Base-by-base conservation (phyloP, 1,140 invertebrate genomes). In the Neodiprion pinetum region DNA sequence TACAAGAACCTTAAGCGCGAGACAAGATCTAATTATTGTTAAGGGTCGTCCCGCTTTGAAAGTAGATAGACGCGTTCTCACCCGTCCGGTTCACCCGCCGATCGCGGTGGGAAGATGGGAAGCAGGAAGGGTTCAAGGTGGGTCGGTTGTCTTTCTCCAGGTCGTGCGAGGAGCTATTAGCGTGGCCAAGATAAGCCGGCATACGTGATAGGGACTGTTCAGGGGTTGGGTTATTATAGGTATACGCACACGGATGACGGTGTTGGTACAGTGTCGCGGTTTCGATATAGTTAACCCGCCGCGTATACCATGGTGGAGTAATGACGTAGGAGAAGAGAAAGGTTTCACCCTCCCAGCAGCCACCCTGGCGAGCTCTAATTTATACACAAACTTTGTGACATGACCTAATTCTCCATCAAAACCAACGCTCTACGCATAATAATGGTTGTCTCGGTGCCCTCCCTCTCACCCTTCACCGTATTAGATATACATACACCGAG, bases 321-420 rank as follows among this genome's bases (percentile, higher is more conserved):
- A 61, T 61, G 53, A 61, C 53, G 53, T 9, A 0, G 53, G 53
- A 61, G 28, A 40, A 61, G 28, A 40, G 53, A 61, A 61, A 61
- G 53, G 53, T 61, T 61, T 17, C 7, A 40, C 28, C 28, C 28
- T 40, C 2, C 1, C 28, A 40, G 1, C 28, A 40, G 28, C 28
- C 28, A 40, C 28, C 28, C n/a, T 9, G n/a, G 11, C 53, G n/a
- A 61, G n/a, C 53, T 61, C 11, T 61, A 61, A 61, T 61, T 61
- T 61, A 61, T 61, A 61, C 53, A 61, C 53, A 61, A 61, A 61
- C 53, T 61, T 61, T 61, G 53, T 61, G 53, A 61, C 53, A 61
- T 61, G 53, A 61, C 53, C 53, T 61, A 61, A 61, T 61, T 61
- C 53, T 61, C 53, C 53, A 61, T 61, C 53, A 61, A 61, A 61